Percentiles rank a stretch among this genome's conserved stretches.
phyloP scores from a whole-genome alignment of 1,140 invertebrate species.

The Aphaenogaster rudis region DNA sequence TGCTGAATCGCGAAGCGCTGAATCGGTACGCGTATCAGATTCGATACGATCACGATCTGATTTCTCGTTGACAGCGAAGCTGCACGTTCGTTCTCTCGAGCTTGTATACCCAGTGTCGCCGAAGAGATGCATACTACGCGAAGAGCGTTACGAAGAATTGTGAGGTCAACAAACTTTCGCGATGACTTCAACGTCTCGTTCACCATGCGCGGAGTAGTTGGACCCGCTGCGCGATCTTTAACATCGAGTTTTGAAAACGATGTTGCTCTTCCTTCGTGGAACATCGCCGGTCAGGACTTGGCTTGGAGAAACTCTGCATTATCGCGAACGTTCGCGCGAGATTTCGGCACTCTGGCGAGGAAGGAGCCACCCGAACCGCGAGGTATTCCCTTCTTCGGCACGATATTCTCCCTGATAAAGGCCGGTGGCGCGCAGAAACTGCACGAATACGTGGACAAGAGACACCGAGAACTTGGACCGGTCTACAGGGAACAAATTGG shows the following conservation, averaged over 20 bases:
- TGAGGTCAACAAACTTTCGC: not conserved
- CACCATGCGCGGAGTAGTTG: not conserved
- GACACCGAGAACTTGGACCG: conserved; percentile 91
- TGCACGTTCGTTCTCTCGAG: not conserved
- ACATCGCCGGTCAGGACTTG: not conserved
- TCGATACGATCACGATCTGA: conserved; percentile 31
- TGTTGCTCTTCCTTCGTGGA: not conserved
- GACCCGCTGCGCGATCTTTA: not conserved
- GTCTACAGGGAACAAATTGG: conserved; percentile 92
- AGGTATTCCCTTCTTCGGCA: conserved; percentile 84
- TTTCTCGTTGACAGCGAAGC: conserved; percentile 46
- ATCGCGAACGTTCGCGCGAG: not conserved
- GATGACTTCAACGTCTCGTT: not conserved
- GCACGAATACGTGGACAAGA: conserved; percentile 91
- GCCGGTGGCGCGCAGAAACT: conserved; percentile 85
- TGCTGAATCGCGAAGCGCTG: conserved; percentile 34
- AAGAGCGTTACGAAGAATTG: conserved; percentile 20
- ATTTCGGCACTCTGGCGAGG: not conserved
- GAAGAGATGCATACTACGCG: conserved; percentile 44
- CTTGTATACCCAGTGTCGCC: not conserved
- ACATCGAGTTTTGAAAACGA: not conserved
- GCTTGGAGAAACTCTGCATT: not conserved
- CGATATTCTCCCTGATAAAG: conserved; percentile 79
- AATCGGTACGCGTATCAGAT: conserved; percentile 16
- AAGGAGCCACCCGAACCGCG: conserved; percentile 81